These are phyloP conservation scores for Dasysyrphus tricinctus DNA, from an alignment of 2,888 invertebrate genomes.

Conservation along the genomic window DNA sequence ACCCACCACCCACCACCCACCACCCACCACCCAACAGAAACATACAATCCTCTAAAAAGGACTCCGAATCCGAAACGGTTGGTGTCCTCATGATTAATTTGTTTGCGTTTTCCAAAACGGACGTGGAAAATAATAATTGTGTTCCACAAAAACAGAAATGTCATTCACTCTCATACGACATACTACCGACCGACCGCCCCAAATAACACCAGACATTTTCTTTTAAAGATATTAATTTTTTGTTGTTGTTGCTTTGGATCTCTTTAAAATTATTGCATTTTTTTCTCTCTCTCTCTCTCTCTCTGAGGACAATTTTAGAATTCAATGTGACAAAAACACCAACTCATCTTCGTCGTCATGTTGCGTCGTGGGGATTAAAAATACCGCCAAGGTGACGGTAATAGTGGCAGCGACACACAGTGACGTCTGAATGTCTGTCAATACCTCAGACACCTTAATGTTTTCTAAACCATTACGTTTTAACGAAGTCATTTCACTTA, in stretches of 20 bases:
- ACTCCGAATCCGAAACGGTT: conserved; percentile 13
- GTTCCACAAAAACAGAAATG: conserved; percentile 27
- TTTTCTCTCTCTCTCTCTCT: neutral
- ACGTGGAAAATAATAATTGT: conserved; percentile 17
- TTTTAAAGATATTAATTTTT: conserved; percentile 3
- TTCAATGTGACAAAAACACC: conserved; percentile 31
- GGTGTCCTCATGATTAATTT: conserved; percentile 42
- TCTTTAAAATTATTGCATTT: conserved; percentile 30
- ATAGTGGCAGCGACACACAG: conserved; percentile 52
- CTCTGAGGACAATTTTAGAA: conserved; percentile 17
- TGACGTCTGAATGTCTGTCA: conserved; percentile 76
- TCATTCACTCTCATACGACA: conserved; percentile 32
- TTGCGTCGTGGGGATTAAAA: conserved; percentile 34
- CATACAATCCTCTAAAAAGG: conserved; percentile 11
- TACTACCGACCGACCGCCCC: neutral
- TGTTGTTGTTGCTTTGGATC: neutral
- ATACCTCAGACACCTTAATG: conserved; percentile 61
- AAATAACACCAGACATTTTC: conserved; percentile 9
- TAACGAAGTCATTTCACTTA: conserved; percentile 26
- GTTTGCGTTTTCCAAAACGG: conserved; percentile 35
- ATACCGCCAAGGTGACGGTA: conserved; percentile 40
- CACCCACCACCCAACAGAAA: neutral
- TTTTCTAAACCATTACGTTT: neutral
- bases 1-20: no score
- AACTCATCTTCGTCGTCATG: conserved; percentile 23